Evolutionary conservation across 2,113 vertebrate species (phyloP).

Genomic region (Nibea coibor): DNA sequence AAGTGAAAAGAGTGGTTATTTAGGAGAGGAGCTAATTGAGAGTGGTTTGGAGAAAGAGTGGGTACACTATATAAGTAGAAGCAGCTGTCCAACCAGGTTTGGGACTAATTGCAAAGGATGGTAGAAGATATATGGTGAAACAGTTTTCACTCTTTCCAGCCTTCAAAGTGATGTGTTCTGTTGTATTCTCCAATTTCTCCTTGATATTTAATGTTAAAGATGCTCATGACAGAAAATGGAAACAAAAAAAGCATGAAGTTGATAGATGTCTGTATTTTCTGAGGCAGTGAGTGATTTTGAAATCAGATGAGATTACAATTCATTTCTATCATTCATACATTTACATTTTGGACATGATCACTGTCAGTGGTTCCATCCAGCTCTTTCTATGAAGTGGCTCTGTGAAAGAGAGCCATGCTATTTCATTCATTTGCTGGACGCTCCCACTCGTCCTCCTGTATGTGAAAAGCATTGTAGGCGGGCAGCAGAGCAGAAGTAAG

Average conservation of each 20-base stretch:
- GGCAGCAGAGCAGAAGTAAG: constrained; percentile 93
- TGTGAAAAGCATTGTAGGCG: constrained; percentile 91
- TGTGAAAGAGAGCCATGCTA: constrained; percentile 81
- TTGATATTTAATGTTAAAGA: neutral
- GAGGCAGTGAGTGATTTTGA: neutral
- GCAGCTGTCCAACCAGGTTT: constrained; percentile 59
- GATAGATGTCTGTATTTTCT: neutral
- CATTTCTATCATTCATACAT: constrained; percentile 28
- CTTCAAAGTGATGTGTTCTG: neutral
- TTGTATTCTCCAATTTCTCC: neutral
- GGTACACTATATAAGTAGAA: constrained; percentile 57
- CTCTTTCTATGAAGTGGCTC: constrained; percentile 72
- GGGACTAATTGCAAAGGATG: constrained; percentile 33
- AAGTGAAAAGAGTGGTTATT: constrained; percentile 75
- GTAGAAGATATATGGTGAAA: constrained; percentile 19
- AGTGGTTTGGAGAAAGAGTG: constrained; percentile 59
- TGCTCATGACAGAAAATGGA: neutral
- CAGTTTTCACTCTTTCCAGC: neutral
- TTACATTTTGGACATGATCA: constrained; percentile 16
- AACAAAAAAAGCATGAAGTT: neutral
- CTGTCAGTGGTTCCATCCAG: constrained; percentile 12
- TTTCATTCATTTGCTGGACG: constrained; percentile 83
- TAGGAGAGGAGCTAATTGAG: constrained; percentile 77
- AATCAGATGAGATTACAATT: neutral
- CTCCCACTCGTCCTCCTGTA: constrained; percentile 85